These are phyloP conservation scores for Ichneumon xanthorius DNA, from an alignment of 2,888 invertebrate species.

Conservation along the genomic window DNA sequence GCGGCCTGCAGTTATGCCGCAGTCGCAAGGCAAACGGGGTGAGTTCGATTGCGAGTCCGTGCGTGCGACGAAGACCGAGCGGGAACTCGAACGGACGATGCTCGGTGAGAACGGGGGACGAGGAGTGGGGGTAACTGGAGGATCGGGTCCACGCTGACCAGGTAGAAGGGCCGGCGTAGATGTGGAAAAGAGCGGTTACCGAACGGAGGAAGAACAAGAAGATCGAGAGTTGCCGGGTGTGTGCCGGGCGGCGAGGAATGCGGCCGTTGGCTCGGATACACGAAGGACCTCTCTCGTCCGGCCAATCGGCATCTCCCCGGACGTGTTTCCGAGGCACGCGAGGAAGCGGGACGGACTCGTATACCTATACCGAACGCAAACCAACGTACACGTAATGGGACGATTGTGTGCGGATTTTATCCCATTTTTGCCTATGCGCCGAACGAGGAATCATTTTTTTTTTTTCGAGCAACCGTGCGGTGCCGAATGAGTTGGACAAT, in stretches of 20 bases:
- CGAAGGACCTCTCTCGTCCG: slow-evolving; percentile 72
- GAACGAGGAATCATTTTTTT: slow-evolving; percentile 1
- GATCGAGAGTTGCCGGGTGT: slow-evolving; percentile 63
- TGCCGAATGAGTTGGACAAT: not conserved
- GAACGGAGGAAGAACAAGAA: slow-evolving; percentile 43
- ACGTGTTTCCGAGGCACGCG: slow-evolving; percentile 65
- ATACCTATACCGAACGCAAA: not conserved
- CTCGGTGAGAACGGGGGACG: not conserved
- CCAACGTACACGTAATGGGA: not conserved
- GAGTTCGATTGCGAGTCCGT: slow-evolving; percentile 28
- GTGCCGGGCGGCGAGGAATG: slow-evolving; percentile 75
- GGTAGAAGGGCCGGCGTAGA: slow-evolving; percentile 47
- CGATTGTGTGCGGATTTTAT: slow-evolving; percentile 8
- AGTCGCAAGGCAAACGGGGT: slow-evolving; percentile 34
- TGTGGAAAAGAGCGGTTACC: slow-evolving; percentile 54
- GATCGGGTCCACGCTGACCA: slow-evolving; percentile 47
- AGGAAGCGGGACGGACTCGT: slow-evolving; percentile 50
- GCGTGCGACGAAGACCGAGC: slow-evolving; percentile 26
- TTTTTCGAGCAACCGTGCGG: not conserved
- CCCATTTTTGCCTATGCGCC: slow-evolving; percentile 3
- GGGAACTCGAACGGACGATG: slow-evolving; percentile 21
- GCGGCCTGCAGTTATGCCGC: slow-evolving; percentile 13
- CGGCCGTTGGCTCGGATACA: slow-evolving; percentile 75
- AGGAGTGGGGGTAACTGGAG: slow-evolving; percentile 10
- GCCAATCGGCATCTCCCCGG: slow-evolving; percentile 74